phyloP scores from a whole-genome alignment of 2,888 invertebrate genomes.

The Lathronympha strigana region DNA sequence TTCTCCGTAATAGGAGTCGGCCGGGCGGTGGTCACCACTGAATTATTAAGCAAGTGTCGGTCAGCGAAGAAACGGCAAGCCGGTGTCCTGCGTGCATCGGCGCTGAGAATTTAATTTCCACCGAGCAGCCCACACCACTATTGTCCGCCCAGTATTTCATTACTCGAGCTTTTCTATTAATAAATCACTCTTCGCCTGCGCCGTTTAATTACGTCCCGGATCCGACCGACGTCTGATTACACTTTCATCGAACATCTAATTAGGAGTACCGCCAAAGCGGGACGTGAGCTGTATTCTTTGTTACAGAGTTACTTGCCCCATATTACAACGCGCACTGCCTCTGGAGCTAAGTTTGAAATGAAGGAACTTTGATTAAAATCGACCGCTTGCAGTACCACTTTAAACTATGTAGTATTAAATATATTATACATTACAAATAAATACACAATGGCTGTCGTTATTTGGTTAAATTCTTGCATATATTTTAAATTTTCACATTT shows the following conservation, averaged over 20 bases:
- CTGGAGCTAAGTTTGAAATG: conserved; percentile 71
- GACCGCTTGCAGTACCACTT: conserved; percentile 61
- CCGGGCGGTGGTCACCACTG: conserved; percentile 52
- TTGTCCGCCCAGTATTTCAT: conserved; percentile 84
- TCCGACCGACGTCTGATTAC: conserved; percentile 82
- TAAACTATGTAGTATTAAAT: conserved; percentile 43
- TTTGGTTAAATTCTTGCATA: not conserved
- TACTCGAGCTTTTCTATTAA: conserved; percentile 84
- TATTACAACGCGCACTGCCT: conserved; percentile 67
- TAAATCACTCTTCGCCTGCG: conserved; percentile 83
- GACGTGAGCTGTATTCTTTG: conserved; percentile 72
- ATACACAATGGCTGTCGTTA: conserved; percentile 17
- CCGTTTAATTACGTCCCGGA: conserved; percentile 83
- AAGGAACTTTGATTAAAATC: conserved; percentile 79
- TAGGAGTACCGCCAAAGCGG: conserved; percentile 77
- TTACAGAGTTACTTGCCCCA: conserved; percentile 74
- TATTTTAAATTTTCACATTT: no score
- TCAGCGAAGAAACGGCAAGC: conserved; percentile 70
- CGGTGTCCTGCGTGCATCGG: conserved; percentile 52
- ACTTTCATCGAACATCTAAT: conserved; percentile 84
- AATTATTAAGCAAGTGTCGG: conserved; percentile 70
- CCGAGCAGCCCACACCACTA: conserved; percentile 74
- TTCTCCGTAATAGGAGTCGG: conserved; percentile 68
- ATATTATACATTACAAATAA: conserved; percentile 38
- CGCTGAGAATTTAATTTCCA: conserved; percentile 82